Base-by-base conservation (phyloP, 2,888 invertebrate genomes). In the Leptinotarsa juncta region DNA sequence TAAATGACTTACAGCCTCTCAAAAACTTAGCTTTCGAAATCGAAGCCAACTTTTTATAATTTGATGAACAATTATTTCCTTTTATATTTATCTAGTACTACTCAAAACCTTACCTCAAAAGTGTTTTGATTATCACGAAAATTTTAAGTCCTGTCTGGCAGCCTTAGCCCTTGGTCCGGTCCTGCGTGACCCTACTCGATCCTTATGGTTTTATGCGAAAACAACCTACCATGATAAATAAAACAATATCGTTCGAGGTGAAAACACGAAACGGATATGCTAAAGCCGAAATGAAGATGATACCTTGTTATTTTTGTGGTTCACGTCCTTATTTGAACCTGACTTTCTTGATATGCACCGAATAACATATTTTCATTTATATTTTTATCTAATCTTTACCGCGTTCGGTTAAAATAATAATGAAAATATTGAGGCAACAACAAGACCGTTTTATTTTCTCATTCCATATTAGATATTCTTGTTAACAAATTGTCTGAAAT, bases 201-300 rank as follows among this genome's bases (percentile, higher is more conserved):
- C 62, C 62, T 62, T 62, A 62, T 62, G 62, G 62, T 62, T 62
- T 42, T n/a, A 62, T 62, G 62, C 42, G n/a, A 62, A 62, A 62
- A 62, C 62, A 62, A 62, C 42, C 62, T n/a, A 62, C 16, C n/a
- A 42, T 62, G 26, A 42, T 18, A 18, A 32, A 42, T 62, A 32
- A 62, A 62, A 62, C 62, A 49, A 60, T 69, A 23, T n/a, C 48
- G 20, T 48, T 48, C 60, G 48, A 49, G 4, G 67, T 50, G 53
- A 42, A 69, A 69, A 55, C 69, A 69, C 57, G 57, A 48, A 69
- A 69, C 69, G 69, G 69, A 69, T 42, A 69, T 69, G 57, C 49
- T 26, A 53, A 51, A 67, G 26, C 67, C 62, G 62, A 62, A 62
- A n/a, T 62, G 26, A 32, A n/a, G 42, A 62, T 32, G 16, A n/a